Evolutionary conservation across 2,888 invertebrate species (phyloP).

Genomic region (Brenthis hecate): DNA sequence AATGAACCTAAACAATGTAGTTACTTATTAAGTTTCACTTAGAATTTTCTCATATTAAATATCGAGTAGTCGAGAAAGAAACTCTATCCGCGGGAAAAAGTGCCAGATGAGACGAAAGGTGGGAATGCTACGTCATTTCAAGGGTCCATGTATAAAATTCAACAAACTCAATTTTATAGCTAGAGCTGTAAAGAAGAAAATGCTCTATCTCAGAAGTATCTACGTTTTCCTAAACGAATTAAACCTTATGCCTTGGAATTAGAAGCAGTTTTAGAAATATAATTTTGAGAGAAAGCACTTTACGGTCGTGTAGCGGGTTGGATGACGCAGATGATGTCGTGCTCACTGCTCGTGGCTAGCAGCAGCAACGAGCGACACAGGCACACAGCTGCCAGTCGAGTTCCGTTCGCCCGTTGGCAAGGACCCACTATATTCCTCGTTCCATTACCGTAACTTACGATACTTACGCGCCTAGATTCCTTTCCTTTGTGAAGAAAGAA

Average conservation of each 20-base stretch:
- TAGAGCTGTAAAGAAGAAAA: slow-evolving; percentile 55
- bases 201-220: slow-evolving; percentile 39
- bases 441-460: slow-evolving; percentile 40
- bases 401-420: slow-evolving; percentile 60
- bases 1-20: slow-evolving; percentile 40
- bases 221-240: slow-evolving; percentile 41
- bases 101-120: slow-evolving; percentile 63
- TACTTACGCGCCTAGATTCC: slow-evolving; percentile 50
- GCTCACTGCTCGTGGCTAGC: slow-evolving; percentile 50
- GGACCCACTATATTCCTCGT: slow-evolving; percentile 48
- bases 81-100: slow-evolving; percentile 72
- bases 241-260: slow-evolving; percentile 56
- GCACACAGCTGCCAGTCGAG: slow-evolving; percentile 56
- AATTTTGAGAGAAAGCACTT: slow-evolving; percentile 76
- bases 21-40: slow-evolving; percentile 56
- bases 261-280: slow-evolving; percentile 54
- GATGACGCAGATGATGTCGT: slow-evolving; percentile 77
- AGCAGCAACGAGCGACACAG: slow-evolving; percentile 43
- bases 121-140: slow-evolving; percentile 64
- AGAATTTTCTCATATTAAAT: slow-evolving; percentile 60
- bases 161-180: slow-evolving; percentile 53
- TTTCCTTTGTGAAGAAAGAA: slow-evolving; percentile 40
- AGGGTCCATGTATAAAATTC: slow-evolving; percentile 37
- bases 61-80: slow-evolving; percentile 61
- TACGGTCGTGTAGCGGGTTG: slow-evolving; percentile 69